A percentile compares a stretch with the other conserved stretches of the same genome.
Conservation (phyloP, 1,140 invertebrate species). For the Hyles euphorbiae region DNA sequence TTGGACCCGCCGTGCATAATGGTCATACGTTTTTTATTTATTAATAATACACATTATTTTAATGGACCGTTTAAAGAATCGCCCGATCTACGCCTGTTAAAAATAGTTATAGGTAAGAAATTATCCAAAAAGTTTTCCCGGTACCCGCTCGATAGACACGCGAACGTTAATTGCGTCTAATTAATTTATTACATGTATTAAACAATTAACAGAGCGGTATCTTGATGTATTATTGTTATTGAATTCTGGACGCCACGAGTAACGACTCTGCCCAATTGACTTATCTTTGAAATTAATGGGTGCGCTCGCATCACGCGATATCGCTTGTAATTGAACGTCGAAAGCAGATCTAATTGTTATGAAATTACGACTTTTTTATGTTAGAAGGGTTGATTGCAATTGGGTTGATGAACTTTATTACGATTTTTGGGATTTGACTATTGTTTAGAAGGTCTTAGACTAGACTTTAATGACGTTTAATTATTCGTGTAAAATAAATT, state of each 20-base stretch:
- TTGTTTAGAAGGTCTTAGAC: too few relatives aligned
- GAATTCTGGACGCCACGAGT: slow-evolving; percentile 44
- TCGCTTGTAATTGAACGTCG: slow-evolving; percentile 43
- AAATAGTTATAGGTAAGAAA: slow-evolving; percentile 8
- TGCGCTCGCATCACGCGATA: slow-evolving; percentile 55
- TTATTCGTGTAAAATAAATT: too few relatives aligned
- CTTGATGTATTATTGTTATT: slow-evolving; percentile 67
- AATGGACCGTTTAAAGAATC: too few relatives aligned
- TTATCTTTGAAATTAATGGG: slow-evolving; percentile 69
- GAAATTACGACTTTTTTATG: slow-evolving; percentile 8
- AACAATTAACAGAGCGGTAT: slow-evolving; percentile 70
- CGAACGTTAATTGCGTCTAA: slow-evolving; percentile 67
- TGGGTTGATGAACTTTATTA: too few relatives aligned
- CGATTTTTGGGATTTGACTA: too few relatives aligned
- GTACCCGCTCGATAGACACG: slow-evolving; percentile 35
- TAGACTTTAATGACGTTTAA: too few relatives aligned
- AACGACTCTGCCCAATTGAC: slow-evolving; percentile 57
- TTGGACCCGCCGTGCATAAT: too few relatives aligned
- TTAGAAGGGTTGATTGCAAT: slow-evolving; percentile 7
- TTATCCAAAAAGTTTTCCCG: slow-evolving; percentile 7
- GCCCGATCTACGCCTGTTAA: slow-evolving; percentile 3
- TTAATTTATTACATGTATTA: slow-evolving; percentile 75
- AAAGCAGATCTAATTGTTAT: slow-evolving; percentile 18
- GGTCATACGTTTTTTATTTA: too few relatives aligned
- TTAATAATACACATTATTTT: too few relatives aligned